phyloP scores from a whole-genome alignment of 1,140 invertebrate genomes.

The Drosophila mauritiana region DNA sequence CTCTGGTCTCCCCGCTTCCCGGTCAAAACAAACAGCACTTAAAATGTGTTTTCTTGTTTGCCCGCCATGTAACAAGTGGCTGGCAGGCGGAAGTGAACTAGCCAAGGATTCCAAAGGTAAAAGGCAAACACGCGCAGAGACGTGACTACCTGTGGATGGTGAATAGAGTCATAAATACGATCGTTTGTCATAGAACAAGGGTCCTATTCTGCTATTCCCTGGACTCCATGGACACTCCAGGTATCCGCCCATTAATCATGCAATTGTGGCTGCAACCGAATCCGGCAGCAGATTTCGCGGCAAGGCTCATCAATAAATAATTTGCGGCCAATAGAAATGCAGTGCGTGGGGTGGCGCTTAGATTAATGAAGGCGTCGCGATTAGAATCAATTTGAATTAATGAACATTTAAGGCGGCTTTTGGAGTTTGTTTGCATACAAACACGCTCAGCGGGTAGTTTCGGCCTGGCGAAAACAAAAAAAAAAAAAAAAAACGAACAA shows the following conservation, averaged over 20 bases:
- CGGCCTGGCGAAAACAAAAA: background rate
- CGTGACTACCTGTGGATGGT: conserved; percentile 46
- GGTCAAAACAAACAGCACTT: conserved; percentile 67
- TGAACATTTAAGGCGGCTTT: conserved; percentile 71
- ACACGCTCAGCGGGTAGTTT: conserved; percentile 59
- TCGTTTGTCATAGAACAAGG: conserved; percentile 57
- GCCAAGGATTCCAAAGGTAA: conserved; percentile 44
- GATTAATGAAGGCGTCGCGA: conserved; percentile 73
- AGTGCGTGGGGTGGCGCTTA: conserved; percentile 75
- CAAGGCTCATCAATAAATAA: conserved; percentile 65
- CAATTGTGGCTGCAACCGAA: conserved; percentile 45
- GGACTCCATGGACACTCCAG: conserved; percentile 13
- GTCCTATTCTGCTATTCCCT: conserved; percentile 11
- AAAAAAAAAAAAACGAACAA: conserved; percentile 6
- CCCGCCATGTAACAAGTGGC: conserved; percentile 62
- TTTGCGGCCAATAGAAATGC: conserved; percentile 50
- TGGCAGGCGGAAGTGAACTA: conserved; percentile 64
- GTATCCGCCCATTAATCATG: conserved; percentile 63
- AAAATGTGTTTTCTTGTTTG: conserved; percentile 64
- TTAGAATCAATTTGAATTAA: conserved; percentile 81
- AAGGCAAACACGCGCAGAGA: conserved; percentile 40
- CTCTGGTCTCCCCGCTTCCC: conserved; percentile 27
- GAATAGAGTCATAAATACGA: conserved; percentile 58
- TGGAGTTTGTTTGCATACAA: conserved; percentile 70
- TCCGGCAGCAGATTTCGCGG: conserved; percentile 52